phyloP scores from a whole-genome alignment of 2,888 invertebrate species.

The Agrochola litura region DNA sequence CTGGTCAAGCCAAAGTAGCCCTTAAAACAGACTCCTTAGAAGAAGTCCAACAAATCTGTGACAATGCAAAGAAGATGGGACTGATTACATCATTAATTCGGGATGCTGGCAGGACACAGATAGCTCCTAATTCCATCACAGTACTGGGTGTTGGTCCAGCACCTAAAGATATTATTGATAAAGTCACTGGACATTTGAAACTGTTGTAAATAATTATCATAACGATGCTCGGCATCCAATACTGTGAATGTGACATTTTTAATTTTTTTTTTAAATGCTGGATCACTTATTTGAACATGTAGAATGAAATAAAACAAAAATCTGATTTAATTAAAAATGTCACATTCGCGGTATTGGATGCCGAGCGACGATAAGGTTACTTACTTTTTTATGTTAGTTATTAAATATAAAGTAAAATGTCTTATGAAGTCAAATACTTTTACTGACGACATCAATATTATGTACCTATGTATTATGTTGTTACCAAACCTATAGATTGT shows the following conservation, averaged over 20 bases:
- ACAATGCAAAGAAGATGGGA: conserved; percentile 92
- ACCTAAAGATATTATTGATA: conserved; percentile 93
- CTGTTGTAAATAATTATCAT: conserved; percentile 91
- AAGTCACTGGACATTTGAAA: conserved; percentile 97
- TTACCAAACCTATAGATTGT: not conserved
- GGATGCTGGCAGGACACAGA: conserved; percentile 98
- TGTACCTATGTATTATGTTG: not conserved
- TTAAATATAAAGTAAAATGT: conserved; percentile 4
- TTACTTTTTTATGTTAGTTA: conserved; percentile 7
- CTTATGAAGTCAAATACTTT: not conserved
- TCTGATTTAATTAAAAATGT: too few relatives aligned
- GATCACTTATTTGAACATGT: too few relatives aligned
- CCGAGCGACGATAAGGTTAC: not conserved
- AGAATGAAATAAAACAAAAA: too few relatives aligned
- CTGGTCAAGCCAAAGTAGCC: conserved; percentile 97
- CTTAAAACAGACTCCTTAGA: conserved; percentile 95
- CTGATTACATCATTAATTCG: conserved; percentile 94
- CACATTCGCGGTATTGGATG: too few relatives aligned
- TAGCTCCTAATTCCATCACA: conserved; percentile 96
- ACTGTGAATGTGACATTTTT: too few relatives aligned
- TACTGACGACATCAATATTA: not conserved
- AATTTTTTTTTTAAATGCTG: too few relatives aligned
- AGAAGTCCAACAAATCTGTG: conserved; percentile 92
- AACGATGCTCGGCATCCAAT: too few relatives aligned
- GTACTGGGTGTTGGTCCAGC: conserved; percentile 98